Conservation (phyloP, 2,113 vertebrate species). For the Oxyruncus cristatus region DNA sequence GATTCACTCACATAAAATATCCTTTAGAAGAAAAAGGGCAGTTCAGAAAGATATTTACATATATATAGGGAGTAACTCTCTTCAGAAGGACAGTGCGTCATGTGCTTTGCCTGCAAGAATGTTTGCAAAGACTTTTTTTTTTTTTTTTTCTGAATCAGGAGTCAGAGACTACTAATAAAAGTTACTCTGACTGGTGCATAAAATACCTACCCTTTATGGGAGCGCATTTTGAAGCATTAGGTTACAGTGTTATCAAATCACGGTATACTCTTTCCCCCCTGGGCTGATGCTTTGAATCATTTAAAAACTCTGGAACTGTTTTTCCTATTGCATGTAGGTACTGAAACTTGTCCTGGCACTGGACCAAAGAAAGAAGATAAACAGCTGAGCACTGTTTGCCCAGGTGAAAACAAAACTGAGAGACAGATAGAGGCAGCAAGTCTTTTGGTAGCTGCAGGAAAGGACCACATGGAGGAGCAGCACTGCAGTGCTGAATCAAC, state of each 20-base stretch:
- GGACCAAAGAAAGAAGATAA: constrained; percentile 50
- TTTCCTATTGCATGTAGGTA: constrained; percentile 68
- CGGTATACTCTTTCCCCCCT: neutral
- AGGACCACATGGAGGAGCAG: constrained; percentile 70
- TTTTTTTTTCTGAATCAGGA: neutral
- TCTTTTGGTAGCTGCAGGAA: constrained; percentile 12
- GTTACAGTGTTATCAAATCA: constrained; percentile 25
- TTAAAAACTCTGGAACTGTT: constrained; percentile 56
- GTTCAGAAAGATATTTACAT: neutral
- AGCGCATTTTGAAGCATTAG: constrained; percentile 36
- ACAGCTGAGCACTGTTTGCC: neutral
- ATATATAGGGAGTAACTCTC: neutral
- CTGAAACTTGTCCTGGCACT: constrained; percentile 46
- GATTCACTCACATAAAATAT: neutral
- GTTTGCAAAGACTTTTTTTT: neutral
- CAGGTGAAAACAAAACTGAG: neutral
- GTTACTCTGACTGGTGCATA: constrained; percentile 2
- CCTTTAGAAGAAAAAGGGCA: neutral
- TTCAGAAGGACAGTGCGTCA: neutral
- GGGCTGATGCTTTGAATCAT: constrained; percentile 39
- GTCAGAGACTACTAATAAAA: neutral
- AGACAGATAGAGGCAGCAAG: neutral
- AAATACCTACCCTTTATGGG: constrained; percentile 14
- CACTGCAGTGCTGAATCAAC: constrained; percentile 36
- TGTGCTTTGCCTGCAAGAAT: neutral